Percentiles rank a stretch among this genome's conserved stretches.
Evolutionary conservation across 2,797 vertebrate genomes (phyloP).

Genomic region (Melanogrammus aeglefinus): DNA sequence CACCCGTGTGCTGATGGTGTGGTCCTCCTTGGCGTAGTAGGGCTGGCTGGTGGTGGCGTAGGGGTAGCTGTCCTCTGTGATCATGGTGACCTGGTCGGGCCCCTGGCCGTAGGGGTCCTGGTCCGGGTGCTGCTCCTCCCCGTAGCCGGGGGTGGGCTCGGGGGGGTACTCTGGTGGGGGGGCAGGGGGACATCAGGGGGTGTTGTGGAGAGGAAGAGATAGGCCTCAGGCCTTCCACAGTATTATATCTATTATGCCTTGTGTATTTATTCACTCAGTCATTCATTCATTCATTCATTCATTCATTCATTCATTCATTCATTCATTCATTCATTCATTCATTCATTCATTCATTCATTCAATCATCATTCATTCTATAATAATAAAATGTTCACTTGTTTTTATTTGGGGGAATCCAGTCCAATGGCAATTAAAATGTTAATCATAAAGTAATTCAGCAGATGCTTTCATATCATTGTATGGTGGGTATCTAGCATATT

Average conservation of each 20-base stretch:
- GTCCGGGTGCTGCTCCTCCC: constrained; percentile 46
- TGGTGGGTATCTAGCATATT: constrained; percentile 1
- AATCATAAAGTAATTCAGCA: neutral
- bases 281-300: too few relatives aligned
- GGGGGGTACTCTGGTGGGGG: constrained; percentile 39
- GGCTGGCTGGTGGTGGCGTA: constrained; percentile 61
- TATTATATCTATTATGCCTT: neutral
- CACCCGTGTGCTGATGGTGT: constrained; percentile 65
- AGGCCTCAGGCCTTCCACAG: neutral
- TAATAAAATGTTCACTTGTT: neutral
- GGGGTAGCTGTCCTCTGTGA: constrained; percentile 55
- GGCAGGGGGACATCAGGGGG: neutral
- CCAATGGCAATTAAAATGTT: neutral
- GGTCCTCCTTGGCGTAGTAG: constrained; percentile 74
- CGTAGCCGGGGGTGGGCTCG: constrained; percentile 38
- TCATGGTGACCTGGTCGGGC: constrained; percentile 51
- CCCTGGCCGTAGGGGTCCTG: constrained; percentile 45
- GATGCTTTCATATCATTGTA: neutral
- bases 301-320: too few relatives aligned
- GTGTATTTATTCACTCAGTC: too few relatives aligned
- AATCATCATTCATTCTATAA: neutral
- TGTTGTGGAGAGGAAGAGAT: neutral
- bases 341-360: neutral
- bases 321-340: too few relatives aligned
- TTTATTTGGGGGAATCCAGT: neutral